Conservation (phyloP, 2,113 vertebrate species). For the Melanocharis versteri region DNA sequence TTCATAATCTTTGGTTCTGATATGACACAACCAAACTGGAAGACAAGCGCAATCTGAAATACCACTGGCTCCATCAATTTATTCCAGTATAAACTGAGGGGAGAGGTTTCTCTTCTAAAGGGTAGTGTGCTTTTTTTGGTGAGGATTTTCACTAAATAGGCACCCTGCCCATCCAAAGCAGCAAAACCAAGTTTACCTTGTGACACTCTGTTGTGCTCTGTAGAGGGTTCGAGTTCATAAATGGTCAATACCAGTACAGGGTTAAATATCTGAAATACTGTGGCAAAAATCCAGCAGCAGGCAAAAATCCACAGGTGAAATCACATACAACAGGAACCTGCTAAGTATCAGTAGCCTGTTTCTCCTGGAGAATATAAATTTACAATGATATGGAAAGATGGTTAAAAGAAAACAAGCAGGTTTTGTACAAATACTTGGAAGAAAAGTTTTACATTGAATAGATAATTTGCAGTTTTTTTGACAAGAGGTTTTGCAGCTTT, state of each 20-base stretch:
- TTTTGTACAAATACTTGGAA: background rate
- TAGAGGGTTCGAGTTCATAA: background rate
- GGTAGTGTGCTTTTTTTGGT: background rate
- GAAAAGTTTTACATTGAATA: background rate
- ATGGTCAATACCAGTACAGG: background rate
- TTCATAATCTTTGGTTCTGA: background rate
- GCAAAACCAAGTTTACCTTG: background rate
- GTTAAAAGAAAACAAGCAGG: background rate
- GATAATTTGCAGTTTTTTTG: background rate
- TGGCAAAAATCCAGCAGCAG: background rate
- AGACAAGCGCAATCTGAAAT: background rate
- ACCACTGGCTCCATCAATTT: background rate
- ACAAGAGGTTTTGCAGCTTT: background rate
- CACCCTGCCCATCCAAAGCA: rapidly evolving
- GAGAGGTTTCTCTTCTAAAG: background rate
- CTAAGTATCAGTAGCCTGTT: background rate
- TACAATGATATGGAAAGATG: background rate
- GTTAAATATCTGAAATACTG: background rate
- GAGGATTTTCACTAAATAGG: background rate
- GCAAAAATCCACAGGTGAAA: background rate
- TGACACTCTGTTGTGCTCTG: background rate
- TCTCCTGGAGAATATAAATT: background rate
- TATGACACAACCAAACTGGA: background rate
- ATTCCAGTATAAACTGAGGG: background rate
- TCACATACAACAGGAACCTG: background rate